Evolutionary conservation across 2,113 vertebrate species (phyloP), one percentile per base, ranked within the genome.

Genomic region (Brachypteracias leptosomus): DNA sequence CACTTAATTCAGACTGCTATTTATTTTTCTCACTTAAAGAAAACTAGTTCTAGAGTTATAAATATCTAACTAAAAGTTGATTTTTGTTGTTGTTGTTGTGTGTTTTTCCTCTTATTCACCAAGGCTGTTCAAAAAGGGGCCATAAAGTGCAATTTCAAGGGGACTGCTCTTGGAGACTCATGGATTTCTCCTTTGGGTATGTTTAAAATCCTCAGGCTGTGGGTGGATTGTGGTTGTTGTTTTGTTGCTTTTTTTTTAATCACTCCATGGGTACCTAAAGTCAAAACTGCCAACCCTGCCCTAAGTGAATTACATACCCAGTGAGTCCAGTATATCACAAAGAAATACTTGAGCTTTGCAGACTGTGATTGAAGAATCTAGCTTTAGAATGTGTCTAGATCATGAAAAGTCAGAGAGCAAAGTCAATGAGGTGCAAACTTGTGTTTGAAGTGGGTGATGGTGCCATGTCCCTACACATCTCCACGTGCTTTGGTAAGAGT

Each of bases 151-250:
- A 99, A 97, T 90, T 99, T 99, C 96, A 98, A 96, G n/a, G 99
- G 99, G 1, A 98, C 99, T 65, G 99, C 99, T 13, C 98, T 99
- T 44, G 99, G 99, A 59, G 99, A 99, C 95, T 99, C 99, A 0
- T 99, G 99, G 99, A 99, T 99, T 96, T 99, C 99, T 47, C 99
- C 99, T 47, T 40, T 99, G 62, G 99, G 99, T 99, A 90, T 16
- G 98, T 98, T 93, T 40, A 58, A 79, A 79, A 40, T 46, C n/a
- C n/a, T 90, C 75, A 86, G n/a, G 29, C 31, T 88, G 16, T 55
- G 29, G 16, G 38, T 71, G 7, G 26, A 62, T 86, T 84, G 12
- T 62, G 85, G 20, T 24, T 75, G 16, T 49, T 55, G 70, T 72
- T 59, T 33, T 40, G 11, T 63, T 84, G 8, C 1, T 3, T n/a